Base-by-base conservation (phyloP, 2,888 invertebrate species). In the Acronicta leporina region DNA sequence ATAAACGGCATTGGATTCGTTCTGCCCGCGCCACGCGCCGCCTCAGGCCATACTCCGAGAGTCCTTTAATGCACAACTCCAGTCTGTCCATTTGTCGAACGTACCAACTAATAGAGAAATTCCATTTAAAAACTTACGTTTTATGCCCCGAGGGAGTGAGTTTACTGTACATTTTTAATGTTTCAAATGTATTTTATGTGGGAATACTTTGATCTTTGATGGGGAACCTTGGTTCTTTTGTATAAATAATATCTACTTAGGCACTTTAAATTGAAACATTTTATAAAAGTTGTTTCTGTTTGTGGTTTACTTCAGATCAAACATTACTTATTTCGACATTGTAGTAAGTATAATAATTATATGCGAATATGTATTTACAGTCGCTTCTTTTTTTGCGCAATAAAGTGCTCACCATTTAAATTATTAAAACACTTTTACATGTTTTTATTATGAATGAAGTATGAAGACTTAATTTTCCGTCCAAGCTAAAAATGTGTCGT, bases 31-130 rank as follows among this genome's bases (percentile, higher is more conserved):
- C 68, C 83, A 81, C 83, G 81, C 77, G 81, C 58, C 65, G 84
- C 90, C 87, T 77, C 72, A 55, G 87, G 91, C 88, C 54, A 75
- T 79, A 78, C 80, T 75, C 73, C 68, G 59, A 81, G 81, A 83
- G 82, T 85, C 80, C 82, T 77, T 83, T 89, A 90, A 90, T 90
- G 86, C 86, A 85, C 82, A 82, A 84, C 82, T 83, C 81, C 66
- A 68, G 77, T 80, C 80, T 81, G 80, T 83, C 86, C 87, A 88
- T 88, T 88, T 89, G 82, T 86, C 80, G 80, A 83, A 86, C 80
- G 84, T 84, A 81, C 80, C 75, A 68, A 81, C 83, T 86, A 85
- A 89, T 87, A 87, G 81, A 85, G 84, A 84, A 87, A 87, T 83
- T 82, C 85, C 83, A 87, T 89, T 90, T 86, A 80, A 85, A 86